These are phyloP conservation scores for Spea multiplicata DNA, from an alignment of 2,113 vertebrate species.

Conservation along the genomic window DNA sequence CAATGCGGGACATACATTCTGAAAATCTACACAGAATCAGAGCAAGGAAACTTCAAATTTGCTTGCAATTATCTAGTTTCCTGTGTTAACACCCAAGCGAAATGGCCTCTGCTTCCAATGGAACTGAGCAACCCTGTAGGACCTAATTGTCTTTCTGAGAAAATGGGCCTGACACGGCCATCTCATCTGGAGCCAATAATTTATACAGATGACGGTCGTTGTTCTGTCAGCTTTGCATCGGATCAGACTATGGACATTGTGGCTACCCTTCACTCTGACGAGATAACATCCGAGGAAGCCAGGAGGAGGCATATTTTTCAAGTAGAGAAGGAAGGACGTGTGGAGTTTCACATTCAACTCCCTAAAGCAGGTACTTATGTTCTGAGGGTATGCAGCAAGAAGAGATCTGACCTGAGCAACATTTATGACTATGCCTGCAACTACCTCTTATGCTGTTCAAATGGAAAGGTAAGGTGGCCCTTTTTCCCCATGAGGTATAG, in stretches of 20 bases:
- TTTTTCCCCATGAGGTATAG: constrained; percentile 67
- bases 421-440: constrained; percentile 69
- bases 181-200: constrained; percentile 48
- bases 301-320: constrained; percentile 66
- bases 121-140: constrained; percentile 49
- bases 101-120: constrained; percentile 49
- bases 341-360: constrained; percentile 69
- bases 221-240: constrained; percentile 46
- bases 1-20: constrained; percentile 48
- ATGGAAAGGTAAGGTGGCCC: constrained; percentile 69
- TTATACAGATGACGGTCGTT: constrained; percentile 45
- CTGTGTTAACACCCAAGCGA: constrained; percentile 41
- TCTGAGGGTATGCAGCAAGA: constrained; percentile 70
- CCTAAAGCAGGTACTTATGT: constrained; percentile 70
- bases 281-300: constrained; percentile 54
- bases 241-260: constrained; percentile 28
- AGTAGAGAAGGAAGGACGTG: constrained; percentile 55
- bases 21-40: constrained; percentile 44
- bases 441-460: constrained; percentile 73
- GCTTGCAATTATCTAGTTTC: constrained; percentile 53
- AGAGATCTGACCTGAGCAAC: constrained; percentile 64
- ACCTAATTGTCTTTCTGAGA: constrained; percentile 49
- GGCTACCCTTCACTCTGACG: constrained; percentile 29
- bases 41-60: constrained; percentile 24
- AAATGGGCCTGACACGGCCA: constrained; percentile 45